Evolutionary conservation across 2,797 vertebrate genomes (phyloP).

Genomic region (Phrynocephalus forsythii): DNA sequence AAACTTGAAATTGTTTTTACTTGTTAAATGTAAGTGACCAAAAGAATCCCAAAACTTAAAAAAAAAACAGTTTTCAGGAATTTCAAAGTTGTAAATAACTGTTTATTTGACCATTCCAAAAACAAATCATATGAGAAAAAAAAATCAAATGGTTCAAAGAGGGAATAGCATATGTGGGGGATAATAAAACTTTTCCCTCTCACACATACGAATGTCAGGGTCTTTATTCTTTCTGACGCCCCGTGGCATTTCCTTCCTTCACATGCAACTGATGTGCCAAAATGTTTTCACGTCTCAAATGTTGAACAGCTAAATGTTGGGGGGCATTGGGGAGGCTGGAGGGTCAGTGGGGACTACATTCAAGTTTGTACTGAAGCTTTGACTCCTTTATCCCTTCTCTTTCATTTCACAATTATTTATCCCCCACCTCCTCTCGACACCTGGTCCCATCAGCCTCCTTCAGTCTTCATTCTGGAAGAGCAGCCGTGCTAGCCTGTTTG

Average conservation of each 20-base stretch:
- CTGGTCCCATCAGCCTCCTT: not conserved
- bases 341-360: constrained; percentile 6
- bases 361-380: constrained; percentile 28
- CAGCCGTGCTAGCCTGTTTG: not conserved
- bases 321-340: not conserved
- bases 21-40: constrained; percentile 30
- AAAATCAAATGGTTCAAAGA: constrained; percentile 3
- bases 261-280: constrained; percentile 40
- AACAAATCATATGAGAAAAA: not conserved
- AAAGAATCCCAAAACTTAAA: constrained; percentile 1
- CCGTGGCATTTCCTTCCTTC: constrained; percentile 47
- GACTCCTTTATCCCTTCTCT: constrained; percentile 12
- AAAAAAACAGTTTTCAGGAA: constrained; percentile 23
- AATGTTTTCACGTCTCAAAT: constrained; percentile 44
- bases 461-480: constrained; percentile 11
- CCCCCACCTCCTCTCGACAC: not conserved
- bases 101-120: constrained; percentile 35
- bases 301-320: constrained; percentile 31
- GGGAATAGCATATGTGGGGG: not conserved
- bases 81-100: not conserved
- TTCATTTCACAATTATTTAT: not conserved
- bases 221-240: constrained; percentile 36
- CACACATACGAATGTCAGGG: constrained; percentile 15
- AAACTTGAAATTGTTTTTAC: constrained; percentile 49
- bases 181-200: not conserved